Conservation (phyloP, 2,797 vertebrate species). For the Gobionotothen gibberifrons region DNA sequence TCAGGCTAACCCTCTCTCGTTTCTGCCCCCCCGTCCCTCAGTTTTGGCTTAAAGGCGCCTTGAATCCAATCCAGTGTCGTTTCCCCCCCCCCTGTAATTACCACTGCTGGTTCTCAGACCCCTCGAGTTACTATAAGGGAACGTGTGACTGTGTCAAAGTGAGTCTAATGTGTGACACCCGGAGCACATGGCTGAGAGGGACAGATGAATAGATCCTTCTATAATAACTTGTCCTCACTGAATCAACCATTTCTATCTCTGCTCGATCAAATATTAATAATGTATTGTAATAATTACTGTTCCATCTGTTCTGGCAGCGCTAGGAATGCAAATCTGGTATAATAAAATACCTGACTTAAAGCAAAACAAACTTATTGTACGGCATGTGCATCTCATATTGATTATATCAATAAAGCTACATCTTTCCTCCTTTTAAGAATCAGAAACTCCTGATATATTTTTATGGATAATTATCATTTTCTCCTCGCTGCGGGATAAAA, state of each 20-base stretch:
- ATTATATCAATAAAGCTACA: background rate
- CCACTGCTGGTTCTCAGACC: too few relatives aligned
- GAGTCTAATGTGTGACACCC: conserved; percentile 43
- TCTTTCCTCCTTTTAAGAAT: background rate
- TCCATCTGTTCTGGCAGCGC: background rate
- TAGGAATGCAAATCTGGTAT: background rate
- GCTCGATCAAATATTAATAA: conserved; percentile 6
- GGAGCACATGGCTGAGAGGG: background rate
- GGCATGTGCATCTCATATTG: background rate
- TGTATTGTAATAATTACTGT: background rate
- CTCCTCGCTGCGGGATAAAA: background rate
- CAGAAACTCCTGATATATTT: background rate
- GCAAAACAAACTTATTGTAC: background rate
- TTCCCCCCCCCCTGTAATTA: background rate
- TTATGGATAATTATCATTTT: background rate
- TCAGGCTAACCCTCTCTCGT: conserved; percentile 32
- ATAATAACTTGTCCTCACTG: background rate
- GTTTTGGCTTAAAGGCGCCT: conserved; percentile 19
- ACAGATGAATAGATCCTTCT: conserved; percentile 13
- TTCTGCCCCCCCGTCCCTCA: background rate
- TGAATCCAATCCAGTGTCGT: conserved; percentile 22
- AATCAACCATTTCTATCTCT: background rate
- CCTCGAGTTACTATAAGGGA: conserved; percentile 28
- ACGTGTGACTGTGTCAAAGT: conserved; percentile 38
- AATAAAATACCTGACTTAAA: background rate